Base-by-base conservation (phyloP, 1,140 invertebrate genomes). In the Anoplophora glabripennis region DNA sequence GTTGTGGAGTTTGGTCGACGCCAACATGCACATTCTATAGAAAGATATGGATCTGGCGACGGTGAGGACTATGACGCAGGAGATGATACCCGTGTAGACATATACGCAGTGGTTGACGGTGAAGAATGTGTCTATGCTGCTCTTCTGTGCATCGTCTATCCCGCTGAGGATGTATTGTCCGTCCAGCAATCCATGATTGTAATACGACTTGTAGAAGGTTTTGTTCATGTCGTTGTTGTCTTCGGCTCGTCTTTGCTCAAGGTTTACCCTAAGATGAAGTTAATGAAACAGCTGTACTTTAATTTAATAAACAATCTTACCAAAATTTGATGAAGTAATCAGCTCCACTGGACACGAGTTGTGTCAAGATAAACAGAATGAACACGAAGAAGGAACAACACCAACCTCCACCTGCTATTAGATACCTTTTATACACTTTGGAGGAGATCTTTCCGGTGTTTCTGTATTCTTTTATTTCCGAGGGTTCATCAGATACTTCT, bases 1-100 rank as follows among this genome's bases (percentile, higher is more conserved):
- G 68, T 95, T 89, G 69, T 97, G 94, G 1, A 94, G 44, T 14
- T 47, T 65, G 10, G 62, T 49, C 7, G 67, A 68, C 5, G 89
- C 86, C 51, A 77, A 78, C 82, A 92, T 89, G 53, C 88, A 89
- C 47, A 89, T 77, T 14, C 79, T 74, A 68, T 90, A 93, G 71
- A 92, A 93, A 7, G 83, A 70, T 11, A 87, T 80, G 0, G 89
- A 89, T 64, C 90, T 75, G 0, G 81, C 61, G 7, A 88, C 66
- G 1, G 86, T 84, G 1, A 86, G 48, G 1, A 80, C 52, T 1
- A 87, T 78, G 28, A 83, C 69, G 0, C 70, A 63, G 0, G 69
- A 11, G 1, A 83, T 75, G 3, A 84, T 76, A 1, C 63, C 70
- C 0, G 75, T 68, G 59, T 83, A 82, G 14, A 76, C 69, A 47